Conservation (phyloP, 2,113 vertebrate genomes). For the Neogobius melanostomus region DNA sequence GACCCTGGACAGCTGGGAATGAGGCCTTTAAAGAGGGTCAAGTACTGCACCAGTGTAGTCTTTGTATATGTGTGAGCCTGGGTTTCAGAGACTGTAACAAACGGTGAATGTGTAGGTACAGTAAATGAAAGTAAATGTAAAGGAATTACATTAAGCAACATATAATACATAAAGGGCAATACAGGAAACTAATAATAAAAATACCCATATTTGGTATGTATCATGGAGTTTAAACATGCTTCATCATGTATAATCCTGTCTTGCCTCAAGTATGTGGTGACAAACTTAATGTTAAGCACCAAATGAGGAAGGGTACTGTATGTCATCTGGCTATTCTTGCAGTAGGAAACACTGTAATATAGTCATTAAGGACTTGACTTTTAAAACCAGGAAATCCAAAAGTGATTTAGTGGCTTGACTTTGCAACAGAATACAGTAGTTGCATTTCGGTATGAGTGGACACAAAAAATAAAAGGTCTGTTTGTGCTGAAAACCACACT, state of each 20-base stretch:
- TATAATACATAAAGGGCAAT: too few relatives aligned
- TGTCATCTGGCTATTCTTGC: too few relatives aligned
- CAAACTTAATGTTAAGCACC: too few relatives aligned
- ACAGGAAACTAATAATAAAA: too few relatives aligned
- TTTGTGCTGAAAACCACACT: neutral
- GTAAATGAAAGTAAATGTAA: neutral
- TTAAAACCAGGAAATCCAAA: slow-evolving; percentile 23
- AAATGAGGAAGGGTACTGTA: too few relatives aligned
- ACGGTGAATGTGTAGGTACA: too few relatives aligned
- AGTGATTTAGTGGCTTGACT: neutral
- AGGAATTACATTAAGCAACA: neutral
- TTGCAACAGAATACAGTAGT: neutral
- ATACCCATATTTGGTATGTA: too few relatives aligned
- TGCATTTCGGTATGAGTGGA: neutral
- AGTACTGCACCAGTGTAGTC: neutral
- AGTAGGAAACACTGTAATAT: too few relatives aligned
- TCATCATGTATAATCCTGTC: too few relatives aligned
- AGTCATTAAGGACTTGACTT: neutral
- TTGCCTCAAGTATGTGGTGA: too few relatives aligned
- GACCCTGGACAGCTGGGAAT: slow-evolving; percentile 58
- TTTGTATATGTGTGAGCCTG: neutral
- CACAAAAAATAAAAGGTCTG: neutral
- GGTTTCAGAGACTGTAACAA: neutral
- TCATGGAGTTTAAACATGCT: too few relatives aligned
- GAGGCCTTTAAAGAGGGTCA: slow-evolving; percentile 15